Conservation (phyloP, 2,113 vertebrate species). For the Vidua chalybeata region DNA sequence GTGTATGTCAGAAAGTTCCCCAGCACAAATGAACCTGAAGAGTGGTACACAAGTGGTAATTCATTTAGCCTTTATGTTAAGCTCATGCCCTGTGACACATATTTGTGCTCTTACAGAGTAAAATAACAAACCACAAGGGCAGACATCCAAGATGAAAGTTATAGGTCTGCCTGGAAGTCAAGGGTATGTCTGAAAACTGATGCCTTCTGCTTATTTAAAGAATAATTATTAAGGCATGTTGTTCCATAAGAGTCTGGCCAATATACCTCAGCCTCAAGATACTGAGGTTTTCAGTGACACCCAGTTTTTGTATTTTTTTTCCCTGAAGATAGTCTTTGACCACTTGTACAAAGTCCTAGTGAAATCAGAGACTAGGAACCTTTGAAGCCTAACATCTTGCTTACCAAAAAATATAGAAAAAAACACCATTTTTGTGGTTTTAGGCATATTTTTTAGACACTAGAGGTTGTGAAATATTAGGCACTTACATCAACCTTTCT, state of each 20-base stretch:
- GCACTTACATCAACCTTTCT: constrained; percentile 23
- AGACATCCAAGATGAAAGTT: background rate
- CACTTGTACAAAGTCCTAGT: background rate
- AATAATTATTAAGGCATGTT: background rate
- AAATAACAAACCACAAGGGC: background rate
- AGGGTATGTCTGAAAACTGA: background rate
- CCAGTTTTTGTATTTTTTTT: background rate
- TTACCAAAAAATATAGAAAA: background rate
- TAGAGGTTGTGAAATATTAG: constrained; percentile 18
- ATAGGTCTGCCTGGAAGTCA: background rate
- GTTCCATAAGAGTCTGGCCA: background rate
- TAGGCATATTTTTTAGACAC: background rate
- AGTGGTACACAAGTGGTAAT: background rate
- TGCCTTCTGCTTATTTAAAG: background rate
- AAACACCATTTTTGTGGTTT: background rate
- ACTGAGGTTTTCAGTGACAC: background rate
- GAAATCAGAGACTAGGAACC: background rate
- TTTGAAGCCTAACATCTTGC: background rate
- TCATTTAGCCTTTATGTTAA: background rate
- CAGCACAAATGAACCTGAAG: background rate
- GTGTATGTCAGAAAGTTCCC: background rate
- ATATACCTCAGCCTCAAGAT: background rate
- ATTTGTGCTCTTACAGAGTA: background rate
- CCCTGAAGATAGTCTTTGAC: background rate
- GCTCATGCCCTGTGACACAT: background rate